Evolutionary conservation across 1,140 invertebrate genomes (phyloP), one percentile per base, ranked within the genome.

Genomic region (Saccostrea glomerata): DNA sequence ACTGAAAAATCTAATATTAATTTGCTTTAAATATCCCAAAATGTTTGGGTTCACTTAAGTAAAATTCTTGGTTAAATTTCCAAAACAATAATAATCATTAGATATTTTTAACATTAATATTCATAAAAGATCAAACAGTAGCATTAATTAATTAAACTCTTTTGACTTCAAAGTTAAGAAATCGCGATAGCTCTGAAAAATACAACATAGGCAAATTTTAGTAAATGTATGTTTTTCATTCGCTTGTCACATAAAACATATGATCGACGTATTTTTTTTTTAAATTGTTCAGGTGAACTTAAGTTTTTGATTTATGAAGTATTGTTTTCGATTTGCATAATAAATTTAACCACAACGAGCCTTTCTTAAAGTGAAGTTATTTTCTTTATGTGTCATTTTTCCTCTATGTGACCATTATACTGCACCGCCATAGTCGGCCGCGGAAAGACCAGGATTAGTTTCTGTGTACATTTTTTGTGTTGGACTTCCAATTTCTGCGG

Each of bases 281-380:
- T 23, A 20, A 20, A 9, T 66, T 77, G 70, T 77, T 77, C 70
- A 77, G 25, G 70, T 77, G 25, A 77, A 77, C 70, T 36, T 77
- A 30, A 77, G 25, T 17, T 77, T 77, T 77, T 77, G 70, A 77
- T 77, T 77, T 77, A 77, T 77, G 70, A 36, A 77, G 70, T 77
- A 30, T 30, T 30, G 70, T 36, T 77, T 77, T 77, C 25, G 70
- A 77, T 77, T 77, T 77, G 70, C 70, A 77, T 77, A 77, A 77
- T 77, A 77, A 77, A 77, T 77, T 17, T 30, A 77, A 77, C 70
- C 70, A 77, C 70, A 77, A 17, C 70, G 70, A 25, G 15, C 25
- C 70, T 77, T 17, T 36, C 70, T 77, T 77, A 25, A 77, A 77
- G 25, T 25, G 70, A 77, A 30, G 6, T 13, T 17, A 63, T 63